phyloP scores from a whole-genome alignment of 1,140 invertebrate species.

The Hyposmocoma kahamanoa region DNA sequence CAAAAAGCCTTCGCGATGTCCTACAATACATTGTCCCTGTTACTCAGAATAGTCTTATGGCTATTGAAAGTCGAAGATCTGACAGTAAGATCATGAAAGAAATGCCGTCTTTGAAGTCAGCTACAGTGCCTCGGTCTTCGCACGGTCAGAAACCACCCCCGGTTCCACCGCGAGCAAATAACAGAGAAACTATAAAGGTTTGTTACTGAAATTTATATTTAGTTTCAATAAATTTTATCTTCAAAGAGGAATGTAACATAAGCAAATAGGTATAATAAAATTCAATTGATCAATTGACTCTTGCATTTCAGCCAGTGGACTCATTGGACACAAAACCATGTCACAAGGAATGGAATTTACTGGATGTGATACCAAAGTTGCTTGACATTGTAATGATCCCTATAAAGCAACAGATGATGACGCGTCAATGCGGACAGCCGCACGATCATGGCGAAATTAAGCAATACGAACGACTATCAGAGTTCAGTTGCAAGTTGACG shows the following conservation, averaged over 20 bases:
- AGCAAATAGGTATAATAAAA: too few relatives aligned
- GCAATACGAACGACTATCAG: conserved; percentile 74
- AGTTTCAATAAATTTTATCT: too few relatives aligned
- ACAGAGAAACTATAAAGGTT: conserved; percentile 19
- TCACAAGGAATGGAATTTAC: conserved; percentile 80
- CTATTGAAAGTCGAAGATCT: conserved; percentile 25
- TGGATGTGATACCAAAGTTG: conserved; percentile 88
- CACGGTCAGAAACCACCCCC: conserved; percentile 52
- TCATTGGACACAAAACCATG: conserved; percentile 18
- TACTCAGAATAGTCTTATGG: conserved; percentile 31
- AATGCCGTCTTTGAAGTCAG: conserved; percentile 41
- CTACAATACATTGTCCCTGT: conserved; percentile 57
- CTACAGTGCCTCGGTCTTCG: conserved; percentile 49
- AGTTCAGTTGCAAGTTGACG: conserved; percentile 90
- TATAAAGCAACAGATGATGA: conserved; percentile 76
- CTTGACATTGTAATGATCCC: conserved; percentile 88
- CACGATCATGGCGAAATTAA: conserved; percentile 58
- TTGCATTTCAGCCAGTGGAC: conserved; percentile 17
- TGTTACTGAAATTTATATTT: too few relatives aligned
- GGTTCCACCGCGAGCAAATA: conserved; percentile 41
- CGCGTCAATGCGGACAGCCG: conserved; percentile 41
- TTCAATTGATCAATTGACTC: too few relatives aligned
- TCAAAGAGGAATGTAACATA: too few relatives aligned
- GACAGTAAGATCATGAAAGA: conserved; percentile 46
- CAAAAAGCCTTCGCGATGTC: conserved; percentile 50